A percentile compares a stretch with the other conserved stretches of the same genome.
phyloP scores from a whole-genome alignment of 2,113 vertebrate species.

The Salvelinus namaycush region DNA sequence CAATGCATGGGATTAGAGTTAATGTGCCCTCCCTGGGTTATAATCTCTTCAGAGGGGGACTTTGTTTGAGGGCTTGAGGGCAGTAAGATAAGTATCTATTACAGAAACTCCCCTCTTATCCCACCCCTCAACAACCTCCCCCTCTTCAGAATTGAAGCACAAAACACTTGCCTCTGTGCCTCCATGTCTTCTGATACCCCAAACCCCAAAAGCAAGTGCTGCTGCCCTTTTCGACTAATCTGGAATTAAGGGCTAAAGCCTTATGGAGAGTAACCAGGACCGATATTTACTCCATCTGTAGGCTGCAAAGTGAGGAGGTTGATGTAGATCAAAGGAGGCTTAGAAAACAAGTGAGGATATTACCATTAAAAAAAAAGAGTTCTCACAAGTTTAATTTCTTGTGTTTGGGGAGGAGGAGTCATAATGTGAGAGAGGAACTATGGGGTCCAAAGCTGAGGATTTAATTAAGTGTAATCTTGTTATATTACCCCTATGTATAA shows the following conservation, averaged over 20 bases:
- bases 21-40: slow-evolving; percentile 83
- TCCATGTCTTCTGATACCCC: slow-evolving; percentile 72
- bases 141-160: slow-evolving; percentile 74
- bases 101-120: slow-evolving; percentile 79
- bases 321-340: slow-evolving; percentile 70
- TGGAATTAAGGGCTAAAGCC: slow-evolving; percentile 79
- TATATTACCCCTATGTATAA: slow-evolving; percentile 44
- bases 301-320: slow-evolving; percentile 70
- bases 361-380: slow-evolving; percentile 32
- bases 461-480: slow-evolving; percentile 63
- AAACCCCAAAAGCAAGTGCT: slow-evolving; percentile 68
- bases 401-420: not conserved
- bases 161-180: slow-evolving; percentile 75
- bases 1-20: slow-evolving; percentile 84
- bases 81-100: slow-evolving; percentile 85
- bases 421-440: not conserved
- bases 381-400: slow-evolving; percentile 22
- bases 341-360: slow-evolving; percentile 57
- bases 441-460: slow-evolving; percentile 1
- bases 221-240: slow-evolving; percentile 78
- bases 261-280: slow-evolving; percentile 67
- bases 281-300: slow-evolving; percentile 83
- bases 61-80: slow-evolving; percentile 82
- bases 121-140: slow-evolving; percentile 56
- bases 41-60: slow-evolving; percentile 84